These are phyloP conservation scores for Berghia stephanieae DNA, from an alignment of 1,140 invertebrate genomes.

Conservation along the genomic window DNA sequence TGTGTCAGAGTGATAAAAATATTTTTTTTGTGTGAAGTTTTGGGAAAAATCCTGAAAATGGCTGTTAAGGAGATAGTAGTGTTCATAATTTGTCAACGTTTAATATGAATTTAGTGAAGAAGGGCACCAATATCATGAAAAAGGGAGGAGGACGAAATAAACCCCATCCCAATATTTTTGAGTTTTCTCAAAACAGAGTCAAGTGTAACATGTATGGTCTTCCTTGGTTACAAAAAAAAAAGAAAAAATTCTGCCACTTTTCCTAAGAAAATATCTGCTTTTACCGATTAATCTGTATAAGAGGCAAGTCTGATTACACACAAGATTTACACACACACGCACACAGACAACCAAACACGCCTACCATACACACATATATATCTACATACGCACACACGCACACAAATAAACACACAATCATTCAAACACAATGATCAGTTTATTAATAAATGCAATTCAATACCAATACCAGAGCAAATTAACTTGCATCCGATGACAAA, in stretches of 20 bases:
- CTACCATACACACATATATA: neutral
- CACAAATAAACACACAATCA: neutral
- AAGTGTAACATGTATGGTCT: neutral
- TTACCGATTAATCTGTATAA: neutral
- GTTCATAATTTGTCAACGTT: too few relatives aligned
- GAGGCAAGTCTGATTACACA: too few relatives aligned
- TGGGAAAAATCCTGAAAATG: too few relatives aligned
- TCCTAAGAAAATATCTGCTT: neutral
- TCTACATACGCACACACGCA: neutral
- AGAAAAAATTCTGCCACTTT: neutral
- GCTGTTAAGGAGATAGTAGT: too few relatives aligned
- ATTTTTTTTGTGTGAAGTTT: too few relatives aligned
- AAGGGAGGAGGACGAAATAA: too few relatives aligned
- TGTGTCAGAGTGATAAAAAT: too few relatives aligned
- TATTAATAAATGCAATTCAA: too few relatives aligned
- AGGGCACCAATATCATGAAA: too few relatives aligned
- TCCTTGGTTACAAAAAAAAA: neutral
- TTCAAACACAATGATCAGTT: too few relatives aligned
- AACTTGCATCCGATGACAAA: neutral
- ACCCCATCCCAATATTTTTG: neutral
- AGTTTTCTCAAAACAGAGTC: neutral
- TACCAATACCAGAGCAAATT: neutral
- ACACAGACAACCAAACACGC: neutral
- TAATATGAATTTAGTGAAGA: too few relatives aligned
- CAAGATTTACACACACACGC: neutral